Evolutionary conservation across 2,888 invertebrate species (phyloP), one percentile per base, ranked within the genome.

Genomic region (Kryphioiulus occultus): DNA sequence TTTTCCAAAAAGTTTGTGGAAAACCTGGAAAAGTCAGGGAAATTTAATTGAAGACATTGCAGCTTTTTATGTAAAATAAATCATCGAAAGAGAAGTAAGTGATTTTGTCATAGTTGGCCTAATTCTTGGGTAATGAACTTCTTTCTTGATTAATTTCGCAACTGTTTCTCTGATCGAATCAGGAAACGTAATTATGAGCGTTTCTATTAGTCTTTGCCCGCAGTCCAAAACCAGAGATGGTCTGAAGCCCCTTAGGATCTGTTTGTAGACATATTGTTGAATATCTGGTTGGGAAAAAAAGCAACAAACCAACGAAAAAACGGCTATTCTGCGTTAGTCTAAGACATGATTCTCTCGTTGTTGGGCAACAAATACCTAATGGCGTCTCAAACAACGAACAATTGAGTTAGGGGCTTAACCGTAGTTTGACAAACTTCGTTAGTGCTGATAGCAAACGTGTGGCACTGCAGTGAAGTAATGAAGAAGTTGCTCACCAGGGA

Each of bases 211-310:
- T 35, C 35, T 35, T 35, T 35, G 35, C 35, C 35, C 7, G 35
- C 35, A 2, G 2, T 15, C 53, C 53, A n/a, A 53, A 53, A 17
- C 2, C 53, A 5, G 53, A 53, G 53, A 53, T 53, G 53, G n/a
- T n/a, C n/a, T 53, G 9, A 53, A 53, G 53, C 53, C 53, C 53
- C 53, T 1, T 5, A 53, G 53, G 53, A 53, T n/a, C n/a, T 53
- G n/a, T 53, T 53, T 53, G 53, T 53, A 53, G n/a, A 53, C 53
- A n/a, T n/a, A 53, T 53, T 53, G 53, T 53, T 53, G 53, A 53
- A 53, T 53, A 53, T 53, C 53, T 19, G 53, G 17, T 2, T 1
- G 53, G 53, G 53, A 12, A 53, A 53, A 53, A 35, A 53, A 53
- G 2, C 2, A 53, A n/a, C 53, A n/a, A 53, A 47, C 17, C 7